Evolutionary conservation across 2,888 invertebrate genomes (phyloP).

Genomic region (Muschampia plurimacula): DNA sequence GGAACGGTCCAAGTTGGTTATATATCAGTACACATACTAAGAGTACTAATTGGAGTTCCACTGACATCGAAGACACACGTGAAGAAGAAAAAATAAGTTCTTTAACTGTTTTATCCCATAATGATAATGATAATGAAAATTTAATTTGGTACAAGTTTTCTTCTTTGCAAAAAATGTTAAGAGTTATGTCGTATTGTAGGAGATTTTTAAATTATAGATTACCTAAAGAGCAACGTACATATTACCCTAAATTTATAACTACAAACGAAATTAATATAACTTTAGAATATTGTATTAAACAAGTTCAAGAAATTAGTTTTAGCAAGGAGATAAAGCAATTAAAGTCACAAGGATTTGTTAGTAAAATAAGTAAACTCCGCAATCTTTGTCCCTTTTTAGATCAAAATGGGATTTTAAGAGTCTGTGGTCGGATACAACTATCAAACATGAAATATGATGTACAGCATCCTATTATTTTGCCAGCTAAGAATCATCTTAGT

Average conservation of each 20-base stretch:
- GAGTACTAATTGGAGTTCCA: not conserved
- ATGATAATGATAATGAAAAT: not conserved
- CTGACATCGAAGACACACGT: not conserved
- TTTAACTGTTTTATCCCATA: not conserved
- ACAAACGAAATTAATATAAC: not conserved
- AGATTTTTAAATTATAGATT: not conserved
- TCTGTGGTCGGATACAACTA: not conserved
- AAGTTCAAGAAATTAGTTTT: not conserved
- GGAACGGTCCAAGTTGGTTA: not conserved
- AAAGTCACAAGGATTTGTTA: not conserved
- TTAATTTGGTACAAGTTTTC: not conserved
- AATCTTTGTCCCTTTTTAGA: slow-evolving; percentile 3
- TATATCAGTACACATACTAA: not conserved
- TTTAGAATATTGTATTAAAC: not conserved
- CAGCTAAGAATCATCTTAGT: slow-evolving; percentile 9
- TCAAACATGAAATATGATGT: not conserved
- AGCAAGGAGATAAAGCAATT: not conserved
- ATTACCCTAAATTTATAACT: not conserved
- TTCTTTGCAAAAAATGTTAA: not conserved
- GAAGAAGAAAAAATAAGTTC: not conserved
- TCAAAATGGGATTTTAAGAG: slow-evolving; percentile 13
- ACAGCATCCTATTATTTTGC: slow-evolving; percentile 6
- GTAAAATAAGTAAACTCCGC: not conserved
- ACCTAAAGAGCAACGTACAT: not conserved
- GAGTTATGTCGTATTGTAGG: not conserved